phyloP scores from a whole-genome alignment of 2,797 vertebrate species.

The Ceryle rudis region DNA sequence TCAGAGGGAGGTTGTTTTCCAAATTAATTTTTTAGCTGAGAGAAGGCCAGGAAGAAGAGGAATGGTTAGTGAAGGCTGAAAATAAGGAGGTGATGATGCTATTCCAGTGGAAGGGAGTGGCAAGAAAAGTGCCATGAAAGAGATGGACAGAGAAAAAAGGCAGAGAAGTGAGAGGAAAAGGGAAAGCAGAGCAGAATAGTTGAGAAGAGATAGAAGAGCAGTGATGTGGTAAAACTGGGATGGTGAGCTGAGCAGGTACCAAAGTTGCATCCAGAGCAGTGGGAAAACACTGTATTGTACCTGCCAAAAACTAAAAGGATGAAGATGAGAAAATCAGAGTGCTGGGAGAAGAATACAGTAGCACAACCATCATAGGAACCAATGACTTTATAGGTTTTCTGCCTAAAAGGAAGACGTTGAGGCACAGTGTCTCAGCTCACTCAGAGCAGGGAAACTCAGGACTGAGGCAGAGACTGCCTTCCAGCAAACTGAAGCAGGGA shows the following conservation, averaged over 20 bases:
- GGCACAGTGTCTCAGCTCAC: background rate
- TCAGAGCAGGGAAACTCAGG: background rate
- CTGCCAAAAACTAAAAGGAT: background rate
- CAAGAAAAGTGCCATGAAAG: background rate
- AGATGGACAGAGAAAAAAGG: background rate
- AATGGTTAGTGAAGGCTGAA: background rate
- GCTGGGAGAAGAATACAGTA: background rate
- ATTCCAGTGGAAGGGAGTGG: background rate
- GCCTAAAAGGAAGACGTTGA: background rate
- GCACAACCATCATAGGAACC: background rate
- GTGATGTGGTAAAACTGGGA: accelerated
- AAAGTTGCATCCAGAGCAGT: background rate
- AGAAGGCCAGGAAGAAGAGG: background rate
- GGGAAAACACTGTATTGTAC: background rate
- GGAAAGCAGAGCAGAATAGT: background rate
- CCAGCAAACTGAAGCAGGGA: background rate
- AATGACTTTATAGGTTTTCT: background rate
- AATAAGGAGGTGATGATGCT: background rate
- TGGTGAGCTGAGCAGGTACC: background rate
- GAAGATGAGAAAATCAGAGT: background rate
- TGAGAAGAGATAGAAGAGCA: background rate
- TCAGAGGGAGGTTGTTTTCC: background rate
- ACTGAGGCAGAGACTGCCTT: background rate
- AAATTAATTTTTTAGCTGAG: background rate
- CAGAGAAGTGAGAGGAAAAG: background rate